Evolutionary conservation across 2,888 invertebrate genomes (phyloP), one percentile per base, ranked within the genome.

Genomic region (Trichacis sp.): DNA sequence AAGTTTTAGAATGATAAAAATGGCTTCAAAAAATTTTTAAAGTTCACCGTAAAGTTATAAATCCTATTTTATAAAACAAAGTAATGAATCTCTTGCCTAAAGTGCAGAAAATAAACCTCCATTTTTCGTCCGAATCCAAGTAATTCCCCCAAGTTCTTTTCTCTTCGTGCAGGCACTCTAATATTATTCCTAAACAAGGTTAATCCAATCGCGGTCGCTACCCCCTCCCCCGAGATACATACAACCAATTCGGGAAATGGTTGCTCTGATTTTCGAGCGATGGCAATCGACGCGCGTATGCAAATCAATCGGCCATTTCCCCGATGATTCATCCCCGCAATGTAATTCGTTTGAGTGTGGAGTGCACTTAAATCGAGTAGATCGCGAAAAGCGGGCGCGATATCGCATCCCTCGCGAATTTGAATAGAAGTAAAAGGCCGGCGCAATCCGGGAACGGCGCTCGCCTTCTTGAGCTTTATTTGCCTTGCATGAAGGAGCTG

Each of bases 331-430:
- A 83, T 80, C 67, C 71, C 56, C 65, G 64, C 61, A 59, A 75
- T 69, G 81, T 82, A 84, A 84, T 84, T 81, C 79, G 82, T 81
- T 83, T 84, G 81, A 84, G 84, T 83, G 84, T 83, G 72, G 68
- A 73, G 66, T 65, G 69, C 73, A 72, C 72, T 73, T 72, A 67
- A 67, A 64, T 46, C 66, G 56, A 67, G 62, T 75, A 72, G 67
- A 57, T 54, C 57, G 68, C 50, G 40, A 62, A 64, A 56, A 69
- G 59, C 54, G 54, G 56, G 58, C 55, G 45, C 50, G 36, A 46
- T 29, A 52, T 5, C 58, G 53, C 42, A 14, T 19, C 18, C 4
- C 19, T 43, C 14, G 46, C 46, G 46, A 78, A 80, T 82, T 83
- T 83, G 79, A 83, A 84, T 84, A 80, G 81, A 82, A 82, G 79